Conservation (phyloP, 2,888 invertebrate genomes). For the Ptychoptera albimana region DNA sequence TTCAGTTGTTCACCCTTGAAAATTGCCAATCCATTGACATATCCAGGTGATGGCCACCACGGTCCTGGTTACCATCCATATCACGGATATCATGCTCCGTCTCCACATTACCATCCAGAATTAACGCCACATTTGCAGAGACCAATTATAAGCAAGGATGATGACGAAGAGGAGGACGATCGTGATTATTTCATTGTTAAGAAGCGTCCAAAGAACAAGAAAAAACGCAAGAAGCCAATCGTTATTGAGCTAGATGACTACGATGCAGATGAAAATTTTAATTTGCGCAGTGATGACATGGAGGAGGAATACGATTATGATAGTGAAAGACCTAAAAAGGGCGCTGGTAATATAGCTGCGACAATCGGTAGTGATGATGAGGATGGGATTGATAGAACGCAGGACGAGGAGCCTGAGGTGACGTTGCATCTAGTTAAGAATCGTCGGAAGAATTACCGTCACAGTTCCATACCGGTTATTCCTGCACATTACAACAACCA, state of each 20-base stretch:
- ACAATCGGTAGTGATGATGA: conserved; percentile 15
- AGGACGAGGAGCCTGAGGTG: neutral
- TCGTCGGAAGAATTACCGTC: neutral
- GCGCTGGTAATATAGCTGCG: conserved; percentile 20
- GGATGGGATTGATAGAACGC: conserved; percentile 1
- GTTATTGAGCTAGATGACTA: conserved; percentile 16
- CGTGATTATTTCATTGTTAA: conserved; percentile 23
- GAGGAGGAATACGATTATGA: conserved; percentile 13
- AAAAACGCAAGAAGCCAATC: conserved; percentile 16
- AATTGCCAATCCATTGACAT: conserved; percentile 5
- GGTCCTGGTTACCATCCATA: neutral
- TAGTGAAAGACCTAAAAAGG: conserved; percentile 9
- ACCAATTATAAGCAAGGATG: too few relatives aligned
- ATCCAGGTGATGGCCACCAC: neutral
- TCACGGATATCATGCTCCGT: neutral
- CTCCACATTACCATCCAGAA: neutral
- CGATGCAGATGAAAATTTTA: conserved; percentile 11
- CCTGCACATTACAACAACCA: too few relatives aligned
- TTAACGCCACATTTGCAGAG: too few relatives aligned
- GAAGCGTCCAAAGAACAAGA: conserved; percentile 12
- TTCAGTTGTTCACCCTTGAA: conserved; percentile 2
- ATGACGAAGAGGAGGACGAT: conserved; percentile 4
- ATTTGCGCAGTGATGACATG: neutral
- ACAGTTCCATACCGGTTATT: too few relatives aligned
- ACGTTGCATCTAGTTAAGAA: neutral